These are phyloP conservation scores for Lethocerus indicus DNA, from an alignment of 1,140 invertebrate genomes.

Conservation along the genomic window DNA sequence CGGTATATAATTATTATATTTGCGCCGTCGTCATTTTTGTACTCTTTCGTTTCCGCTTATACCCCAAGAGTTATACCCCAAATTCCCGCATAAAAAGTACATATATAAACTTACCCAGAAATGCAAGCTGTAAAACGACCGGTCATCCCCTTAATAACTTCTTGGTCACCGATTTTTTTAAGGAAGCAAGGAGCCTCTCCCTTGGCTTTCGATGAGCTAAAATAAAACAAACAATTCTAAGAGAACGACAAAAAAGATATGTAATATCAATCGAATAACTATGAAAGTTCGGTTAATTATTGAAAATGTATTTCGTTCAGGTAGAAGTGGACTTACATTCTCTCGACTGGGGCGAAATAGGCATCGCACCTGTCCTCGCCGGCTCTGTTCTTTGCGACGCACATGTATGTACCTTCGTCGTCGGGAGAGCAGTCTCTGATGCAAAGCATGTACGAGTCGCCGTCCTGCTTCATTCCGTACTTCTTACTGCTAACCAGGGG, in stretches of 20 bases:
- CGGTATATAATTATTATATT: too few species aligned
- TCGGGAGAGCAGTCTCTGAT: slow-evolving; percentile 43
- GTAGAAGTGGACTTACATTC: slow-evolving; percentile 66
- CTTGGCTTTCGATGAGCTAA: slow-evolving; percentile 49
- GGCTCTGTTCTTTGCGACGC: slow-evolving; percentile 59
- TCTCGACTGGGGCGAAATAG: slow-evolving; percentile 54
- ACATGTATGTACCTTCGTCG: slow-evolving; percentile 61
- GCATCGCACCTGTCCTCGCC: slow-evolving; percentile 62
- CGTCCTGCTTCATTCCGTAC: slow-evolving; percentile 59
- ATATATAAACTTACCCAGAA: slow-evolving; percentile 34
- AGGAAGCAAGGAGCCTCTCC: slow-evolving; percentile 72
- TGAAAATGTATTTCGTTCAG: too few species aligned
- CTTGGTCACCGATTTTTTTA: slow-evolving; percentile 75
- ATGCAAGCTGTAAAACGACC: slow-evolving; percentile 83
- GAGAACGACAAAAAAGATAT: slow-evolving; percentile 9
- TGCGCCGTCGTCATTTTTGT: too few species aligned
- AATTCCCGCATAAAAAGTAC: background rate
- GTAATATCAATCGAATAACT: background rate
- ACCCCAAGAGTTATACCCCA: too few species aligned
- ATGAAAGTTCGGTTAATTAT: background rate
- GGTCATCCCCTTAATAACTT: slow-evolving; percentile 71
- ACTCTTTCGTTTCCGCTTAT: too few species aligned
- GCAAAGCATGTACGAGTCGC: slow-evolving; percentile 57
- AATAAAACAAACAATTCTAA: slow-evolving; percentile 14
- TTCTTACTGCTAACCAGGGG: slow-evolving; percentile 48